These are phyloP conservation scores for Criorhina ranunculi DNA, from an alignment of 2,888 invertebrate genomes.

Conservation along the genomic window DNA sequence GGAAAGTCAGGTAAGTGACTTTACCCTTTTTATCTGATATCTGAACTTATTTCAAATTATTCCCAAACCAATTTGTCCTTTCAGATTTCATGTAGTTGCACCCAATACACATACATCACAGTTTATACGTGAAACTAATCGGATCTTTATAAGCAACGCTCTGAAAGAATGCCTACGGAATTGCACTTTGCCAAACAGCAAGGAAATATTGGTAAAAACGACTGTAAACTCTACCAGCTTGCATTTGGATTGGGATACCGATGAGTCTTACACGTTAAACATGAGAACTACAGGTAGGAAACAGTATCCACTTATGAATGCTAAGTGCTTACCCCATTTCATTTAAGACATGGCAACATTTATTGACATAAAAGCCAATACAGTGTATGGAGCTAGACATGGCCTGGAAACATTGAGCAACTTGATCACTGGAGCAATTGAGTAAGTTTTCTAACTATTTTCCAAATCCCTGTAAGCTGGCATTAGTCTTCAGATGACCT, in stretches of 20 bases:
- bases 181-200: constrained; percentile 85
- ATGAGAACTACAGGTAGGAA: constrained; percentile 86
- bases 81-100: constrained; percentile 86
- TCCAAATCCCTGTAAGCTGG: too few relatives aligned
- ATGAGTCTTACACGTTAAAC: constrained; percentile 88
- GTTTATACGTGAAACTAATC: constrained; percentile 86
- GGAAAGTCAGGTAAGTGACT: constrained; percentile 83
- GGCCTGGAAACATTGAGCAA: constrained; percentile 91
- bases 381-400: constrained; percentile 90
- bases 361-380: constrained; percentile 86
- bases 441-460: constrained; percentile 71
- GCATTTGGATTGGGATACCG: constrained; percentile 88
- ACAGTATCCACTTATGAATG: background rate
- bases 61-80: background rate
- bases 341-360: constrained; percentile 85
- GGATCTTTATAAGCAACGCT: constrained; percentile 86
- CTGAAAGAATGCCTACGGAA: constrained; percentile 86
- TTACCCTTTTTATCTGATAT: too few relatives aligned
- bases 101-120: constrained; percentile 85
- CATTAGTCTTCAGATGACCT: too few relatives aligned
- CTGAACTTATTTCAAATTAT: too few relatives aligned
- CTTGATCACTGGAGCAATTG: constrained; percentile 85
- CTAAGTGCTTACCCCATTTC: background rate
- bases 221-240: constrained; percentile 85
- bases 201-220: constrained; percentile 87